Evolutionary conservation across 2,113 vertebrate species (phyloP), one percentile per base, ranked within the genome.

Genomic region (Hypanus sabinus): DNA sequence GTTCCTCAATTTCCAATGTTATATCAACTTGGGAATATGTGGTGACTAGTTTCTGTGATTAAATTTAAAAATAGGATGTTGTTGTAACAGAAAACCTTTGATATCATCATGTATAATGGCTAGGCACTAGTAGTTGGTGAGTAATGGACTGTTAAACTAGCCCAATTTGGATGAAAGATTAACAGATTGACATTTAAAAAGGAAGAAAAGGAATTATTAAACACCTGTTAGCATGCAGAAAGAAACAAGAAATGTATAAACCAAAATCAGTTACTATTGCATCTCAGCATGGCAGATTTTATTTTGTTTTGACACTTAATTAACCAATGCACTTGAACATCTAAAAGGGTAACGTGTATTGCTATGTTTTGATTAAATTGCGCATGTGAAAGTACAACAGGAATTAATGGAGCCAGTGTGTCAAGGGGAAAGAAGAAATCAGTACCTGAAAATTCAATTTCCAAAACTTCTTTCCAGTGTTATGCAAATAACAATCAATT

Each of bases 161-260:
- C 0, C 60, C 85, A 90, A 90, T 90, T 90, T 90, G 62, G 85
- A 90, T 90, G 85, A 90, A 90, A 90, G 30, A 90, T 90, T 90
- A 90, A 90, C 85, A 90, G 85, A 65, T 90, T 65, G 20, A 90
- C 60, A 68, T 65, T 36, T 90, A 90, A 60, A 33, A 36, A 90
- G 30, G 14, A 65, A 10, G 14, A 36, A 90, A 90, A 90, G 14
- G 85, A 68, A 90, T 90, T 90, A 65, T 90, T 90, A 65, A 90
- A 33, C 30, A 33, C 60, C 60, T 68, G 14, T 33, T 33, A 30
- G 6, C 20, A 8, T 30, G 33, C 12, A 33, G n/a, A 65, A 5
- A 18, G 71, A 65, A 68, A 90, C 60, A 65, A n/a, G 85, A 65
- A 65, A 90, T 33, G 38, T 7, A 33, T 65, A 65, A 65, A 57